Evolutionary conservation across 1,140 invertebrate species (phyloP).

Genomic region (Meloidogyne floridensis): DNA sequence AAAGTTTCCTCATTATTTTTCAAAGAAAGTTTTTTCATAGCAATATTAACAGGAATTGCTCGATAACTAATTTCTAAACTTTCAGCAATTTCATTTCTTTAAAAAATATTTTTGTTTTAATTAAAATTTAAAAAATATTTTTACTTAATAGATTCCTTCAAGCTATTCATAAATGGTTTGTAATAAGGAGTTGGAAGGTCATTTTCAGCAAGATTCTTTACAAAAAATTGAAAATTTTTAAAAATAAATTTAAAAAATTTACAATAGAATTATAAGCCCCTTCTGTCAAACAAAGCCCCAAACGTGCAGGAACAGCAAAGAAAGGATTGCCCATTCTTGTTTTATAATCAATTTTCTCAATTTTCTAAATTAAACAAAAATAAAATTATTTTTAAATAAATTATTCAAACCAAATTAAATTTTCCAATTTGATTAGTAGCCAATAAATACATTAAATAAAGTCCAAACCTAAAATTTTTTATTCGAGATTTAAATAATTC

Average conservation of each 20-base stretch:
- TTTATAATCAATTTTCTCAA: conserved; percentile 4
- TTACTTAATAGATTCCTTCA: neutral
- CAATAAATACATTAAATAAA: neutral
- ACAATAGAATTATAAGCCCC: conserved; percentile 1
- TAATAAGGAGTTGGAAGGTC: conserved; percentile 4
- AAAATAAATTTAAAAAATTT: neutral
- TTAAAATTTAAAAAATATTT: neutral
- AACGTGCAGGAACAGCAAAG: neutral
- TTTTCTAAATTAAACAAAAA: neutral
- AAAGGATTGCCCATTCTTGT: neutral
- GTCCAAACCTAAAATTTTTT: neutral
- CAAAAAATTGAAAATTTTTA: neutral
- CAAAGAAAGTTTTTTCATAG: conserved; percentile 2
- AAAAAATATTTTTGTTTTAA: neutral
- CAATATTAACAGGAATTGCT: conserved; percentile 2
- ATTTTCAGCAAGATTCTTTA: neutral
- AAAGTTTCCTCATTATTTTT: neutral
- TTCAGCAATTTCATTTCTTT: neutral
- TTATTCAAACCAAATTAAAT: neutral
- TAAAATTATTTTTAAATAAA: neutral
- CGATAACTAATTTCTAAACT: neutral
- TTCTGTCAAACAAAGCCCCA: neutral
- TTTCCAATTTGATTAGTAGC: neutral
- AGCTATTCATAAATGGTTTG: neutral
- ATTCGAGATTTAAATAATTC: neutral